Evolutionary conservation across 1,140 invertebrate species (phyloP).

Genomic region (Drosophila sturtevanti): DNA sequence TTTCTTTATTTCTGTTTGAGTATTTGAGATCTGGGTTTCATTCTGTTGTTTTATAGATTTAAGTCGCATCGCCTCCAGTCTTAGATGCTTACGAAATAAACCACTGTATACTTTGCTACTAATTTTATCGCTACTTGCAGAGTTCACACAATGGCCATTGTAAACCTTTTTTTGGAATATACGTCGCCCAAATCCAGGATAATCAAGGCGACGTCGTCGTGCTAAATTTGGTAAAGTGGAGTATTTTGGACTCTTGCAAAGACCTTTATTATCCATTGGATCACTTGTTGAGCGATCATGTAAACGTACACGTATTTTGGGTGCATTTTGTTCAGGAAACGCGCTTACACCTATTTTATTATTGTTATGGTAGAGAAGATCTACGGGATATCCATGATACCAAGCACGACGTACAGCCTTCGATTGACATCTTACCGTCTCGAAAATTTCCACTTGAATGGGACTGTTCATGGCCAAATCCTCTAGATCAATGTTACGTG

Average conservation of each 20-base stretch:
- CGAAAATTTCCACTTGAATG: background rate
- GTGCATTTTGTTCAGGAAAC: background rate
- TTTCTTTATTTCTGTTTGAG: background rate
- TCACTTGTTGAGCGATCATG: background rate
- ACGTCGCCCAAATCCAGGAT: background rate
- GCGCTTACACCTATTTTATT: background rate
- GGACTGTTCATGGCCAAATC: conserved; percentile 3
- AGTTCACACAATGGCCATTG: background rate
- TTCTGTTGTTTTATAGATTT: background rate
- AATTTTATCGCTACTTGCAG: background rate
- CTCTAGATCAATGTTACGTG: background rate
- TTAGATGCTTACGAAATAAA: background rate
- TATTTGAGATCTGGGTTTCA: background rate
- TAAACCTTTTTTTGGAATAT: background rate
- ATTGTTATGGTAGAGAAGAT: background rate
- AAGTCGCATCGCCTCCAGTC: background rate
- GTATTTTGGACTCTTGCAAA: background rate
- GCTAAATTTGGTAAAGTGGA: background rate
- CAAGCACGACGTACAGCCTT: background rate
- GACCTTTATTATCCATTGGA: background rate
- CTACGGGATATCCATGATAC: background rate
- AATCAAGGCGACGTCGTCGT: background rate
- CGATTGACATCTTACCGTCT: background rate
- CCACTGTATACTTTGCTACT: too few relatives aligned
- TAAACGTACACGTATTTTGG: conserved; percentile 7